Conservation (phyloP, 2,113 vertebrate species). For the Rhegmatorhina hoffmannsi region DNA sequence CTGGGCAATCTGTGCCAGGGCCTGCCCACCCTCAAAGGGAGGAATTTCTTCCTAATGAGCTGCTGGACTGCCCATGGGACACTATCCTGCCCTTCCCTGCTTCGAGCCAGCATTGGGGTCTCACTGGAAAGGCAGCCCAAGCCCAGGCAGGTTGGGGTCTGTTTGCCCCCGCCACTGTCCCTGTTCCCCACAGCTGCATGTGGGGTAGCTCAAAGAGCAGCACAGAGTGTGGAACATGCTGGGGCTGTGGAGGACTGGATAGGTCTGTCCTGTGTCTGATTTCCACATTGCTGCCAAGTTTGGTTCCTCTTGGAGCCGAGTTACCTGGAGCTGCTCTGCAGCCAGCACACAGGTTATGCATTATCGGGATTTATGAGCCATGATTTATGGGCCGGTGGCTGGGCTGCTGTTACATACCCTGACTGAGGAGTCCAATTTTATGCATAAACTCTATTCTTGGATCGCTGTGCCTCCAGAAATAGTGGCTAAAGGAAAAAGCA, state of each 20-base stretch:
- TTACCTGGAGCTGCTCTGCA: constrained; percentile 36
- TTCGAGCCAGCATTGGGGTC: background rate
- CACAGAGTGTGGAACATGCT: rapidly evolving
- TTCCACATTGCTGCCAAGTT: background rate
- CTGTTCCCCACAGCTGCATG: rapidly evolving
- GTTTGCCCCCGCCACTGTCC: background rate
- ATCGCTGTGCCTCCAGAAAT: constrained; percentile 34
- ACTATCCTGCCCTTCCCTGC: background rate
- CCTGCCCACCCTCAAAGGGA: background rate
- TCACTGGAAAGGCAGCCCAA: background rate
- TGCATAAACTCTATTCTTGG: constrained; percentile 57
- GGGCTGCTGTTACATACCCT: constrained; percentile 17
- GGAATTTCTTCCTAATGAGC: background rate
- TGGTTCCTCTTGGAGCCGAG: background rate
- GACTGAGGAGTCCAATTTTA: constrained; percentile 49
- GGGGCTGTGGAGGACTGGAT: background rate
- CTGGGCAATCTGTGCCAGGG: background rate
- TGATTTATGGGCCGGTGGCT: constrained; percentile 48
- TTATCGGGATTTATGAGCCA: constrained; percentile 58
- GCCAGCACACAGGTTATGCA: constrained; percentile 14
- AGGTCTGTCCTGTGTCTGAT: background rate
- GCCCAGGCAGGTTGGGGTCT: rapidly evolving
- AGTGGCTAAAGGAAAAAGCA: background rate
- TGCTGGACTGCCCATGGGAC: background rate
- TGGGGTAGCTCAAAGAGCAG: background rate